Conservation (phyloP, 1,140 invertebrate genomes). For the Atta colombica region DNA sequence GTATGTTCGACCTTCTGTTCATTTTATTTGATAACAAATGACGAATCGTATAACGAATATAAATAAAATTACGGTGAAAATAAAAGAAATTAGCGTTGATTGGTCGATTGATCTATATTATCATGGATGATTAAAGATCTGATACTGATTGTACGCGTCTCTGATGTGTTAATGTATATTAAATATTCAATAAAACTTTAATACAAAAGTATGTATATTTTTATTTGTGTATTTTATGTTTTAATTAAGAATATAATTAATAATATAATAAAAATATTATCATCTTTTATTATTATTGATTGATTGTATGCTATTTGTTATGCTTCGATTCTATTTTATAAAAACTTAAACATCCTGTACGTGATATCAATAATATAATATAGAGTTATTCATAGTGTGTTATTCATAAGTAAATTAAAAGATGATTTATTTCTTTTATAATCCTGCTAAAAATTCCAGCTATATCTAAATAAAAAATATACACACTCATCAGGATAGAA, state of each 20-base stretch:
- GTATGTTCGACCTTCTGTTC: neutral
- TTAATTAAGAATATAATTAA: neutral
- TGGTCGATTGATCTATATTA: constrained; percentile 6
- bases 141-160: neutral
- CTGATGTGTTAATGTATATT: neutral
- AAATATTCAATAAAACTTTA: constrained; percentile 34
- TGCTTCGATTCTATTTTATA: neutral
- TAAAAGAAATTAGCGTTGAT: neutral
- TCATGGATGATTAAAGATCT: neutral
- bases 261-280: neutral
- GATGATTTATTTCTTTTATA: neutral
- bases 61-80: neutral
- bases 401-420: neutral
- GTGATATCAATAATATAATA: too few species aligned
- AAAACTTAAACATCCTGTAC: neutral
- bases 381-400: neutral
- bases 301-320: neutral
- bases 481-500: too few species aligned
- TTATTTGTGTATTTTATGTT: neutral
- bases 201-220: neutral
- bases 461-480: too few species aligned
- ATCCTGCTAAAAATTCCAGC: too few species aligned
- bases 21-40: neutral
- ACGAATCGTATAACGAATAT: neutral
- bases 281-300: neutral